Evolutionary conservation across 1,140 invertebrate genomes (phyloP).

Genomic region (Hyphantria cunea): DNA sequence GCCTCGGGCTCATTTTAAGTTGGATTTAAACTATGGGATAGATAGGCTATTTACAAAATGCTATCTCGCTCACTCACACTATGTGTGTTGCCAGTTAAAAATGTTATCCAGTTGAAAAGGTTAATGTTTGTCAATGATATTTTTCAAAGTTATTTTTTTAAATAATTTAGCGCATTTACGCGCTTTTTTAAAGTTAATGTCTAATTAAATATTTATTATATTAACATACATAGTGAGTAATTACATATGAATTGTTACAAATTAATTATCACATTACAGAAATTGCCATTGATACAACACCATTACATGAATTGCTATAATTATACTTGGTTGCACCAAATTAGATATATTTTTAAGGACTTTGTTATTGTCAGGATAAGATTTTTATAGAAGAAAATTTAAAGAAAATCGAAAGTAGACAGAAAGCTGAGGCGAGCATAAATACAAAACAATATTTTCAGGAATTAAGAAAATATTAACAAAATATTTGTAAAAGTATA

Average conservation of each 20-base stretch:
- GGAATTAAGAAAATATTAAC: no score
- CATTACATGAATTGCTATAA: no score
- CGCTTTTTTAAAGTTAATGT: constrained; percentile 35
- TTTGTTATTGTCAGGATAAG: no score
- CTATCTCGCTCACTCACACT: constrained; percentile 68
- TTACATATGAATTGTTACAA: constrained; percentile 4
- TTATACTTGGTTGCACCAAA: no score
- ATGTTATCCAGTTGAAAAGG: constrained; percentile 6
- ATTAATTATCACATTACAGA: no score
- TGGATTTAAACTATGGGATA: constrained; percentile 77
- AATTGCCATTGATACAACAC: no score
- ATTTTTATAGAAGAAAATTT: no score
- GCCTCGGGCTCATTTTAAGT: constrained; percentile 60
- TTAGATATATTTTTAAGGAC: no score
- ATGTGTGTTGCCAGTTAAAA: constrained; percentile 52
- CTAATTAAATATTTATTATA: constrained; percentile 42
- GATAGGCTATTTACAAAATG: constrained; percentile 77
- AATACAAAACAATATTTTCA: no score
- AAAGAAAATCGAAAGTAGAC: no score
- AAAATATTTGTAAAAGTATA: no score
- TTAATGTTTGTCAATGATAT: constrained; percentile 15
- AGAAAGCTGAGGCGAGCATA: no score
- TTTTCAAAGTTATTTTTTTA: constrained; percentile 11
- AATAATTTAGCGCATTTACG: not conserved
- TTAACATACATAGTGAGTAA: not conserved